Conservation (phyloP, 2,888 invertebrate genomes). For the Emmelina monodactyla region DNA sequence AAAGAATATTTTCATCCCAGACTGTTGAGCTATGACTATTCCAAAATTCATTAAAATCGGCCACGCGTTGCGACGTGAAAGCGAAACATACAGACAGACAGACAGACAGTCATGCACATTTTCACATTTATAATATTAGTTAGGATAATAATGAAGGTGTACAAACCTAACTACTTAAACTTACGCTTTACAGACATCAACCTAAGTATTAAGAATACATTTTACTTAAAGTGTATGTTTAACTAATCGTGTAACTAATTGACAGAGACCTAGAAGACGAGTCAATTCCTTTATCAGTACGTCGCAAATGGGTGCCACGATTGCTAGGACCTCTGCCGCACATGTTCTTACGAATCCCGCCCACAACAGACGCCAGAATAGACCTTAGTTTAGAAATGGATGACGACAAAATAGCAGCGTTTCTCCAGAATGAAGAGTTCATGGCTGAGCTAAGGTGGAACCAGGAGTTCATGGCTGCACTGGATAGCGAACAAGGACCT, state of each 20-base stretch:
- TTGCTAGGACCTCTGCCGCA: conserved; percentile 80
- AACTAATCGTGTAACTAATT: conserved; percentile 10
- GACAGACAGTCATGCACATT: too few relatives aligned
- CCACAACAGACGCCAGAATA: conserved; percentile 51
- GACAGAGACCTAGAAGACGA: conserved; percentile 51
- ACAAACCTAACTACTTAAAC: too few relatives aligned
- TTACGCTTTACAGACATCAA: too few relatives aligned
- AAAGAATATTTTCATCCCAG: too few relatives aligned
- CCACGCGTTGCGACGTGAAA: too few relatives aligned
- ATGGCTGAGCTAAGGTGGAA: conserved; percentile 86
- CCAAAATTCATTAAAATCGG: too few relatives aligned
- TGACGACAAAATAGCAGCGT: conserved; percentile 85
- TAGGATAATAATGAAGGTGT: too few relatives aligned
- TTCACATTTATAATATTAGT: too few relatives aligned
- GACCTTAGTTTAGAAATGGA: conserved; percentile 72
- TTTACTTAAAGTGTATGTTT: too few relatives aligned
- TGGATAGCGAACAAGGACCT: conserved; percentile 76
- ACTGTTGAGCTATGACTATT: too few relatives aligned
- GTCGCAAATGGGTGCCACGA: conserved; percentile 79
- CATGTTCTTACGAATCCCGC: conserved; percentile 76
- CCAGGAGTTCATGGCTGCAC: conserved; percentile 84
- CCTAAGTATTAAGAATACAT: too few relatives aligned
- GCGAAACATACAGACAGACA: too few relatives aligned
- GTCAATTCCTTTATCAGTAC: conserved; percentile 45
- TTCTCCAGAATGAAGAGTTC: conserved; percentile 91